Base-by-base conservation (phyloP, 2,113 vertebrate species). In the Phodopus roborovskii region DNA sequence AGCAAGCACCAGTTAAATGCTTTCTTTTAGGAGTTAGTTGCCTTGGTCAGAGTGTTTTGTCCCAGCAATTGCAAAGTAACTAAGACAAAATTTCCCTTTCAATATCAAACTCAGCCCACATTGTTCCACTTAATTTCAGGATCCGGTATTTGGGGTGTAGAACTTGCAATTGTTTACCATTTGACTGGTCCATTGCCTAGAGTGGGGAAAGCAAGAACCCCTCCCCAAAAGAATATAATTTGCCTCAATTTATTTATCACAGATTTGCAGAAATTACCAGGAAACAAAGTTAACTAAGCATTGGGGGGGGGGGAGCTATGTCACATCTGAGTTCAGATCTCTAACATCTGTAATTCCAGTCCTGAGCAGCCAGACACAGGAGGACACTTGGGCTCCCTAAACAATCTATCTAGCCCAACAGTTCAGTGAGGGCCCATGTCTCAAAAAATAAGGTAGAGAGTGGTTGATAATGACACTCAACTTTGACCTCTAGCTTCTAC, bases 221-320 rank as follows among this genome's bases (percentile, higher is more conserved):
- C n/a, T n/a, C 78, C 3, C 33, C 91, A 50, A 11, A 42, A 22
- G 50, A 20, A 22, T 30, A 6, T 71, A 60, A 50, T 4, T 48
- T 73, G 71, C 20, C 26, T 87, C 39, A 36, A 58, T 64, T 73
- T 26, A 96, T 70, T 58, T 60, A 90, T n/a, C 64, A 60, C 79
- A 75, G 30, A 64, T n/a, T 20, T 50, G 36, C n/a, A 88, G n/a
- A 62, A 79, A 79, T 78, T 36, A 94, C 70, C 70, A 75, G n/a
- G 64, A 71, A 92, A 74, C 91, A 90, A 96, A 94, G 81, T 83
- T 56, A 56, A 79, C 9, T 56, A 70, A 30, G 58, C 7, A 2
- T 7, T 64, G 7, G 24, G 26, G 26, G 13, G 16, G 45, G 64
- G 60, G 42, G 60, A 28, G 50, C 26, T 84, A 16, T 19, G 26